Conservation (phyloP, 2,113 vertebrate species). For the Myrmophylax atrothorax region DNA sequence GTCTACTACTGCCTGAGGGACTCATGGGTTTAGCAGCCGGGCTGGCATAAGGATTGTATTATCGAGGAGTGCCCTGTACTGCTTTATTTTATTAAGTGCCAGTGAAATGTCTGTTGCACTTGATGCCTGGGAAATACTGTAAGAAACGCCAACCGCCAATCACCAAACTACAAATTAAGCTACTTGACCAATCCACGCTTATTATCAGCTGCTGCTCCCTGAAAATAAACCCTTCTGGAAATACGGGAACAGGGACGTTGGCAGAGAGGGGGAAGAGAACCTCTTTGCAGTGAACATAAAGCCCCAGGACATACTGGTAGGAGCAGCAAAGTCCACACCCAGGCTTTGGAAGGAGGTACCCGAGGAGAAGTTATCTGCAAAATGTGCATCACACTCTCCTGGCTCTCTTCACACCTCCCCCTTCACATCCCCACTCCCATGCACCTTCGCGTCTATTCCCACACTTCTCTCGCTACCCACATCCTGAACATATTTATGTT, state of each 20-base stretch:
- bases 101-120: constrained; percentile 57
- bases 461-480: constrained; percentile 69
- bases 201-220: background rate
- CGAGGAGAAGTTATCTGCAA: constrained; percentile 53
- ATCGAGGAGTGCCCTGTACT: constrained; percentile 45
- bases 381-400: constrained; percentile 71
- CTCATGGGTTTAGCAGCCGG: constrained; percentile 60
- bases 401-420: constrained; percentile 71
- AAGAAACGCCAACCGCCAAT: background rate
- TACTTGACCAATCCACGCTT: background rate
- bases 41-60: constrained; percentile 70
- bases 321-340: constrained; percentile 13
- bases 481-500: constrained; percentile 71
- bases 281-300: background rate
- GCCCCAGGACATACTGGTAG: background rate
- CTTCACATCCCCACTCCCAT: constrained; percentile 67
- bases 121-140: constrained; percentile 28
- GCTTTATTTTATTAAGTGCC: constrained; percentile 76
- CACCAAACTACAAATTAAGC: constrained; percentile 25
- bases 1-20: constrained; percentile 69
- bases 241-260: rapidly evolving
- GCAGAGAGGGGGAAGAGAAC: background rate
- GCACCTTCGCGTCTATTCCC: constrained; percentile 68
- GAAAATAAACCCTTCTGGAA: background rate
- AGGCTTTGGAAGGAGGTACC: constrained; percentile 50